Evolutionary conservation across 2,113 vertebrate species (phyloP), one percentile per base, ranked within the genome.

Genomic region (Argyrosomus japonicus): DNA sequence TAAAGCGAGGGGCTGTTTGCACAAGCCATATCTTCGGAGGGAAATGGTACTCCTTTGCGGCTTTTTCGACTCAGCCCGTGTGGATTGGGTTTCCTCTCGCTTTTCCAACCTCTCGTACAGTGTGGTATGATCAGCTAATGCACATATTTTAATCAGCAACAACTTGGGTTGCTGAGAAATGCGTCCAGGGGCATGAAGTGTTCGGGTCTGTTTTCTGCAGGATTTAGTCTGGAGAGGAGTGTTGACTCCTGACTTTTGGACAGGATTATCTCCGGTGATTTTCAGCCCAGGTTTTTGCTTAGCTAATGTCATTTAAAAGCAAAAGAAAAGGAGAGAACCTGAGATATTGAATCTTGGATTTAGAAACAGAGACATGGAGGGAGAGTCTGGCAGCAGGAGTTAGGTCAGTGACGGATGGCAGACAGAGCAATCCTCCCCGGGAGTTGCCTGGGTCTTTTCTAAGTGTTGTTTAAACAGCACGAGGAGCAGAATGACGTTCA

Each of bases 401-500:
- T 76, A 19, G 65, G 77, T 60, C 77, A 61, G 61, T 88, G 86
- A 90, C 86, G 63, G 79, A 92, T 85, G 75, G 77, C 1, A 75
- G 82, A 72, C 14, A 25, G 57, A 88, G 57, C 57, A 74, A 77
- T 90, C 69, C 91, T 91, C 84, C 92, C 86, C 89, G 51, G 67
- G 71, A 96, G 91, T 93, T 93, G 95, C 95, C 93, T 92, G 86
- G 74, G 88, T 90, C 93, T 87, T 90, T 85, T 86, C 93, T 95
- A 95, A 97, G 92, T 93, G 90, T 82, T 93, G 93, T 95, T 96
- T 95, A 95, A 96, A 96, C 94, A 96, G 94, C 91, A 94, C 71
- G 93, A 89, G 89, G 92, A 92, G 92, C 89, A 89, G 93, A 96
- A 95, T 92, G 92, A 94, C 70, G 75, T 93, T 93, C 90, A 1